Evolutionary conservation across 2,113 vertebrate species (phyloP), one percentile per base, ranked within the genome.

Genomic region (Hepsetus odoe): DNA sequence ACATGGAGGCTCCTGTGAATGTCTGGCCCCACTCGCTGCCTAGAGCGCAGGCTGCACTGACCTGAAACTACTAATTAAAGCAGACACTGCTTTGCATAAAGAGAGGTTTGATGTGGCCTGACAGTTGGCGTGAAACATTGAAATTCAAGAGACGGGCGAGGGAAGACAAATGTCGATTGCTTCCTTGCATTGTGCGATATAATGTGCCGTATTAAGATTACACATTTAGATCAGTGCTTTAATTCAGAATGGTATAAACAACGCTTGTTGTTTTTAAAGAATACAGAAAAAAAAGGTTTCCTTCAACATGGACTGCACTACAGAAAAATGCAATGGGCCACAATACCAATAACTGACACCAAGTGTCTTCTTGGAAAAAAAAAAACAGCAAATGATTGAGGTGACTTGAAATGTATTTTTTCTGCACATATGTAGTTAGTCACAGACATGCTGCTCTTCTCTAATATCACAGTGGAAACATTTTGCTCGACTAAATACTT

Each of bases 21-120:
- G 75, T 44, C 67, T 72, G 56, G 58, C 77, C 74, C 64, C 14
- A 51, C 56, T 58, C 10, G 35, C 35, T 28, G 77, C 62, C 61
- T 78, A n/a, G 74, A 76, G 66, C 71, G 38, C 56, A 68, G 67
- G 58, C 79, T 68, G 56, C 82, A 53, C 56, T 82, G 75, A 81
- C 82, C 78, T 67, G 68, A 81, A 84, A 79, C 68, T 72, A 68
- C 80, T 85, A 85, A 87, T 84, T 79, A 82, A 82, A 74, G 76
- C 42, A 78, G 82, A 87, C 80, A 73, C 53, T 58, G 67, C 51
- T 61, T 79, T 75, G 62, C 72, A 79, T 76, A 74, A 65, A 79
- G 53, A 49, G 53, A 65, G 80, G 76, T 67, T 58, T 80, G 80
- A 82, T 80, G 67, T 62, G 14, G 70, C 67, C 69, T 83, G 83